These are phyloP conservation scores for Anoplopoma fimbria DNA, from an alignment of 2,113 vertebrate species.

Conservation along the genomic window DNA sequence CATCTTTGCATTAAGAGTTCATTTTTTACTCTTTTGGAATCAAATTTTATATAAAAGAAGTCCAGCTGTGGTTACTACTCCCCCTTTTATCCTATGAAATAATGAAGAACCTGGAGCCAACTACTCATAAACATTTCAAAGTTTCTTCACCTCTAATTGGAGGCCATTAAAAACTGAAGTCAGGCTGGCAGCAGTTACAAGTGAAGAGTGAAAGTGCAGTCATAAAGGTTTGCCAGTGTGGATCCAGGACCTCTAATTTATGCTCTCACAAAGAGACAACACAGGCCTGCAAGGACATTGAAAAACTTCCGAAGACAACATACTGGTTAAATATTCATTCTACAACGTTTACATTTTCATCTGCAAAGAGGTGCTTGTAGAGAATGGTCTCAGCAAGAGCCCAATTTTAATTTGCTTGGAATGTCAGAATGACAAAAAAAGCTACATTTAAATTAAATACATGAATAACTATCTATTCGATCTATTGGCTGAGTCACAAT, in stretches of 20 bases:
- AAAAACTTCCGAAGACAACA: not conserved
- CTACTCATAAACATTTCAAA: conserved; percentile 46
- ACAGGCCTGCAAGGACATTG: not conserved
- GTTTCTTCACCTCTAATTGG: conserved; percentile 55
- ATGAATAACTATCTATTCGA: no score
- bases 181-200: conserved; percentile 16
- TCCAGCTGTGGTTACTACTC: not conserved
- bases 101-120: conserved; percentile 20
- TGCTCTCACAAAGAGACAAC: not conserved
- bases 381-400: not conserved
- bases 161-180: conserved; percentile 46
- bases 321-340: not conserved
- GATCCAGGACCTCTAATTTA: conserved; percentile 14
- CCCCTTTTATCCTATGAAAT: conserved; percentile 19
- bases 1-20: not conserved
- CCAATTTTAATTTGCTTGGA: not conserved
- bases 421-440: not conserved
- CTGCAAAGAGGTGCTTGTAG: not conserved
- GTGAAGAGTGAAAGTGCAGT: conserved; percentile 24
- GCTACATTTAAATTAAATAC: not conserved
- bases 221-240: not conserved
- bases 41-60: not conserved
- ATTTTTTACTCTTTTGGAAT: not conserved
- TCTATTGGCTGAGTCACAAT: not conserved
- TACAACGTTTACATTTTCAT: not conserved